Conservation (phyloP, 2,888 invertebrate genomes). For the Balanococcus diminutus region DNA sequence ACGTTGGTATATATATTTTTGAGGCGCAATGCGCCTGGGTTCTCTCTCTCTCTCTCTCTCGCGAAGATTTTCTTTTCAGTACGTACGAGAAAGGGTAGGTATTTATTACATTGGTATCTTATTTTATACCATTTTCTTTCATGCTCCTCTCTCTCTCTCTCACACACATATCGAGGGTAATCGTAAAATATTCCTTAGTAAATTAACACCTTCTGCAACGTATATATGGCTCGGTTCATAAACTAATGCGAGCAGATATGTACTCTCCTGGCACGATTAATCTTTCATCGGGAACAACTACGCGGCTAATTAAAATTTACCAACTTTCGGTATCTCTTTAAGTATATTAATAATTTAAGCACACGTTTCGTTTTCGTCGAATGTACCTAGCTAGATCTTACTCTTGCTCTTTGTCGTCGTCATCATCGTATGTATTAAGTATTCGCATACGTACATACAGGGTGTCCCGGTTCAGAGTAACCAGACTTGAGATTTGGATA, state of each 20-base stretch:
- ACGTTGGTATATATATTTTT: no score
- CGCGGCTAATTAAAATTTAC: constrained; percentile 17
- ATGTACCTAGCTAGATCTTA: not conserved
- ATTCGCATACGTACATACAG: not conserved
- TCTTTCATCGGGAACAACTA: constrained; percentile 13
- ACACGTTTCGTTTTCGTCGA: not conserved
- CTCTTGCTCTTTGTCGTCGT: not conserved
- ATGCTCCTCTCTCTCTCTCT: no score
- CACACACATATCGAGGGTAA: not conserved
- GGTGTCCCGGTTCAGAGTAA: no score
- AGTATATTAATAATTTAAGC: constrained; percentile 4
- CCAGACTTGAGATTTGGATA: no score
- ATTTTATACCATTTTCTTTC: no score
- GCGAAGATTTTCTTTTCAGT: no score
- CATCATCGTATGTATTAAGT: not conserved
- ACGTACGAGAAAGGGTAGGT: no score
- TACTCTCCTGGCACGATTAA: not conserved
- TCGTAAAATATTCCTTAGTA: not conserved
- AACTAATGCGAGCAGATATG: not conserved
- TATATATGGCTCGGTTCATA: not conserved
- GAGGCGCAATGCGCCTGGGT: no score
- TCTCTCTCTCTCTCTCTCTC: no score
- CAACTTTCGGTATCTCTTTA: constrained; percentile 6
- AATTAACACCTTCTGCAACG: constrained; percentile 21
- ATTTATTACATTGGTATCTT: no score